Conservation (phyloP, 1,140 invertebrate species). For the Portunus trituberculatus region DNA sequence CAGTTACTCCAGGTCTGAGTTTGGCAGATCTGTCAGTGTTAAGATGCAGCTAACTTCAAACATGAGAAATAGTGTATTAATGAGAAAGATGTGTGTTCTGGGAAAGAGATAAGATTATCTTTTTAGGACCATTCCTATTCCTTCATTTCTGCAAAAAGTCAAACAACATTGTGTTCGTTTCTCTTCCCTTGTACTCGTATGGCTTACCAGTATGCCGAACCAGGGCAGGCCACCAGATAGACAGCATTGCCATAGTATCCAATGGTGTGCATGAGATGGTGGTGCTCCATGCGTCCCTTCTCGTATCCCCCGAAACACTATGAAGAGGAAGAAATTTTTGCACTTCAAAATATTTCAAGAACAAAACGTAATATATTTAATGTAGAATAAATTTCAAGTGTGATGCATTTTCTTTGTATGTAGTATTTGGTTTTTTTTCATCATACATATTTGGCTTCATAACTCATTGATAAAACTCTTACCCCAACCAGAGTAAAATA, state of each 20-base stretch:
- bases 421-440: too few species aligned
- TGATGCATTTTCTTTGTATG: too few species aligned
- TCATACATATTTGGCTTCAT: too few species aligned
- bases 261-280: conserved; percentile 62
- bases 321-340: neutral
- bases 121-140: too few species aligned
- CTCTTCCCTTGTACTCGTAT: neutral
- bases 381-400: too few species aligned
- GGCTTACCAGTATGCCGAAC: conserved; percentile 65
- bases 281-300: conserved; percentile 64
- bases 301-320: conserved; percentile 65
- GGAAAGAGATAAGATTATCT: too few species aligned
- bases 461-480: neutral
- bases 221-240: conserved; percentile 64
- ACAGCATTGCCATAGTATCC: conserved; percentile 67
- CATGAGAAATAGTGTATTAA: neutral
- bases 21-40: too few species aligned
- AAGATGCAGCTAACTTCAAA: neutral
- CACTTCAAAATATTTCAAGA: too few species aligned
- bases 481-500: conserved; percentile 67
- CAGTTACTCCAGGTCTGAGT: neutral
- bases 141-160: too few species aligned
- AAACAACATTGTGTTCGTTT: too few species aligned
- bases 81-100: neutral
- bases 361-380: too few species aligned